Evolutionary conservation across 2,113 vertebrate genomes (phyloP), one percentile per base, ranked within the genome.

Genomic region (Colaptes auratus): DNA sequence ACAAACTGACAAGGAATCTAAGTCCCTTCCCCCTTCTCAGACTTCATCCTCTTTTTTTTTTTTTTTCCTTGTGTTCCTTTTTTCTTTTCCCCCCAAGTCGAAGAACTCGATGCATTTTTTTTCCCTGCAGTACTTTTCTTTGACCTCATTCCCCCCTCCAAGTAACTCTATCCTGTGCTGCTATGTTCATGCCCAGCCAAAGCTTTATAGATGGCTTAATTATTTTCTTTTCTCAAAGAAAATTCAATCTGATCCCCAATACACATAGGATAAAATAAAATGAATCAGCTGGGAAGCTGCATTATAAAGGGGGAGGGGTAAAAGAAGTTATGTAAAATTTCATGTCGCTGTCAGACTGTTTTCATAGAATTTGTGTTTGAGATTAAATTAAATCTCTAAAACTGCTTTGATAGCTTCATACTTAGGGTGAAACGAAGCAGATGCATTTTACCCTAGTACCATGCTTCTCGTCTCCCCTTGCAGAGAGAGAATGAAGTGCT

Each of bases 201-300:
- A 96, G 88, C 90, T 96, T 96, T 97, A 89, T 93, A 94, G 96
- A 97, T 95, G 97, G 95, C 97, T 97, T 96, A 97, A 97, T 97
- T 97, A 97, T 96, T 97, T 97, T 96, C 63, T 97, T 97, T 97
- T 95, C 94, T 90, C 66, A 89, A 96, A 95, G 92, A 80, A 89
- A 94, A 92, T 92, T 82, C 86, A 96, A 89, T 96, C 89, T 89
- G 81, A 95, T 92, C 90, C 93, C 74, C 85, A 92, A 82, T 88
- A 83, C 60, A 53, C 82, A 65, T 80, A 94, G 96, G 92, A 95
- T 94, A 97, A 97, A 96, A 96, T 95, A 97, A 97, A 97, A 97
- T 96, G 93, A 97, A 96, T 95, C 93, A 94, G 88, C 88, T 95
- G 93, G 94, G 93, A 96, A 96, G 91, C 93, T 92, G 92, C 82